Evolutionary conservation across 1,140 invertebrate species (phyloP), one percentile per base, ranked within the genome.

Genomic region (Ridgeia piscesae): DNA sequence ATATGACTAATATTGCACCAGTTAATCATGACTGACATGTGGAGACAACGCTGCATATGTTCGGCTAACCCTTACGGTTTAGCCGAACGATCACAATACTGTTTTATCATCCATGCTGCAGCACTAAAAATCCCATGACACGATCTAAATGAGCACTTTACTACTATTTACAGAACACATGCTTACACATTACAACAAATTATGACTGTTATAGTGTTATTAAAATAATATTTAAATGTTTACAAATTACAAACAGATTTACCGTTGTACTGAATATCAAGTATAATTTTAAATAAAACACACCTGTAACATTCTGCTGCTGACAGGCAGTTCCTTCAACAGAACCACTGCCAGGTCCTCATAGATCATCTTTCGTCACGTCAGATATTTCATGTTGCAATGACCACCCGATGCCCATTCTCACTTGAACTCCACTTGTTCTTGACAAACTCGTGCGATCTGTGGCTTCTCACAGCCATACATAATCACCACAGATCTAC

Each of bases 291-390:
- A 14, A 77, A 31, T 77, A 77, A 77, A 77, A 77, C 4, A 77
- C 58, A 77, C 58, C 58, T 77, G 58, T 77, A 77, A 21, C 4
- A 77, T 77, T 21, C 0, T 4, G 58, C 89, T n/a, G 6, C 11
- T 9, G 34, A 90, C 89, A n/a, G 89, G 89, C 14, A 35, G 35
- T 34, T 90, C 35, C 89, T 90, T 90, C 11, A n/a, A 21, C 27
- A 35, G 35, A 90, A 90, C 89, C 89, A 90, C 31, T 90, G 34
- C 89, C 89, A 90, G 31, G 89, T 90, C 89, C 35, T 34, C 17
- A n/a, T 90, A 90, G 89, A 42, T 27, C 1, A 27, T 31, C 34
- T 90, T n/a, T 90, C n/a, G n/a, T n/a, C n/a, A n/a, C n/a, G n/a
- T 90, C n/a, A 34, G 21, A n/a, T 35, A 42, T 34, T 90, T 42